Evolutionary conservation across 2,113 vertebrate species (phyloP).

Genomic region (Climacteris rufus): DNA sequence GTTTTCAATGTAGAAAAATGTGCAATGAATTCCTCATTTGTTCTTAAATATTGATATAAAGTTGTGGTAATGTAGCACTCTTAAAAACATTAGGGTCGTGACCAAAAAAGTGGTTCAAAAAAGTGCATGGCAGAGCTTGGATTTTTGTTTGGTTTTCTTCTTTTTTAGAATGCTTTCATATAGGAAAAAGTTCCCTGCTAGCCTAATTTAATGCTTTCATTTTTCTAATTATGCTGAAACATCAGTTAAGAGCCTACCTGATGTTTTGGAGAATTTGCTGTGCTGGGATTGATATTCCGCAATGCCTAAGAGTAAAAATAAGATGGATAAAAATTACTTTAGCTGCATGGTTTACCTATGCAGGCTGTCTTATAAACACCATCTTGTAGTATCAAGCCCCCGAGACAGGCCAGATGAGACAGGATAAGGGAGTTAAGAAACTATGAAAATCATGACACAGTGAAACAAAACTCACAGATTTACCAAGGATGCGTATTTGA

Average conservation of each 20-base stretch:
- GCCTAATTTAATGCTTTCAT: slow-evolving; percentile 40
- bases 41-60: neutral
- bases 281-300: slow-evolving; percentile 85
- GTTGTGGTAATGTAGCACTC: neutral
- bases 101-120: slow-evolving; percentile 12
- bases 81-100: neutral
- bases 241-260: slow-evolving; percentile 83
- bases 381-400: slow-evolving; percentile 70
- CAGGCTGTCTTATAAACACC: slow-evolving; percentile 73
- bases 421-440: slow-evolving; percentile 62
- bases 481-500: slow-evolving; percentile 40
- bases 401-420: slow-evolving; percentile 71
- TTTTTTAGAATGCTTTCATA: slow-evolving; percentile 9
- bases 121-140: neutral
- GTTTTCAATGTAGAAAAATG: slow-evolving; percentile 19
- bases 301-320: slow-evolving; percentile 85
- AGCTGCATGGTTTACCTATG: slow-evolving; percentile 72
- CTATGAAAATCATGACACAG: slow-evolving; percentile 44
- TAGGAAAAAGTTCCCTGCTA: slow-evolving; percentile 59
- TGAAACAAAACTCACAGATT: slow-evolving; percentile 57
- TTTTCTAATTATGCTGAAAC: slow-evolving; percentile 71
- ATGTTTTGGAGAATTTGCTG: slow-evolving; percentile 85
- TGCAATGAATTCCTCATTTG: neutral
- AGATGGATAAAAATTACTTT: slow-evolving; percentile 81
- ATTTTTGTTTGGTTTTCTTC: neutral